Conservation (phyloP, 2,113 vertebrate genomes). For the Collichthys lucidus region DNA sequence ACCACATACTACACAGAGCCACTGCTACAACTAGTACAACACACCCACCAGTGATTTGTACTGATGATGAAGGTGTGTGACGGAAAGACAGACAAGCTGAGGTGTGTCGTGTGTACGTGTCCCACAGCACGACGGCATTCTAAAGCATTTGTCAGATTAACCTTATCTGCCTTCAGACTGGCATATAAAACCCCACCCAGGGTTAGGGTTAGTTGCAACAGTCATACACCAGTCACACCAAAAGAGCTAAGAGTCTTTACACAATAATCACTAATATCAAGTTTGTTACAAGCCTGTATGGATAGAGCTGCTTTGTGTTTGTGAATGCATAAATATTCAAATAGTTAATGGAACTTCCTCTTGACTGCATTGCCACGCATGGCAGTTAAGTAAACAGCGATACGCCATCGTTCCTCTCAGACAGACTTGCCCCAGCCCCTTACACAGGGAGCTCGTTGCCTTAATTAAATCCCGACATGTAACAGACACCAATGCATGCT, state of each 20-base stretch:
- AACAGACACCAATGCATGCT: not conserved
- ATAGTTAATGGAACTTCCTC: not conserved
- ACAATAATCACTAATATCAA: not conserved
- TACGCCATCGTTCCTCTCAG: not conserved
- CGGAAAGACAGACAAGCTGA: no score
- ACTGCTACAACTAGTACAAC: not conserved
- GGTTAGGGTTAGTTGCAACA: conserved; percentile 1
- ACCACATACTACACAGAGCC: no score
- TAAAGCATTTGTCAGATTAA: conserved; percentile 25
- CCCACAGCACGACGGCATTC: conserved; percentile 7
- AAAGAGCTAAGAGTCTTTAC: not conserved
- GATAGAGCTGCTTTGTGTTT: not conserved
- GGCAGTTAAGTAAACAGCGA: not conserved
- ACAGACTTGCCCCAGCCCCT: not conserved
- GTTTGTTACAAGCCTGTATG: not conserved
- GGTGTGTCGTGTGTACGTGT: conserved; percentile 48
- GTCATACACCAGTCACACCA: not conserved
- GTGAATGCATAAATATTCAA: not conserved
- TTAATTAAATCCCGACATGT: not conserved
- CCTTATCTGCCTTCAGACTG: conserved; percentile 32
- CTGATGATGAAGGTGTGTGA: no score
- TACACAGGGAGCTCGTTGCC: not conserved
- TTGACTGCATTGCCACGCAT: not conserved
- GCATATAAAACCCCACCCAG: conserved; percentile 20
- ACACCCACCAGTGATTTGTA: not conserved